These are phyloP conservation scores for Emydura subglobosa DNA, from an alignment of 2,113 vertebrate species.

Conservation along the genomic window DNA sequence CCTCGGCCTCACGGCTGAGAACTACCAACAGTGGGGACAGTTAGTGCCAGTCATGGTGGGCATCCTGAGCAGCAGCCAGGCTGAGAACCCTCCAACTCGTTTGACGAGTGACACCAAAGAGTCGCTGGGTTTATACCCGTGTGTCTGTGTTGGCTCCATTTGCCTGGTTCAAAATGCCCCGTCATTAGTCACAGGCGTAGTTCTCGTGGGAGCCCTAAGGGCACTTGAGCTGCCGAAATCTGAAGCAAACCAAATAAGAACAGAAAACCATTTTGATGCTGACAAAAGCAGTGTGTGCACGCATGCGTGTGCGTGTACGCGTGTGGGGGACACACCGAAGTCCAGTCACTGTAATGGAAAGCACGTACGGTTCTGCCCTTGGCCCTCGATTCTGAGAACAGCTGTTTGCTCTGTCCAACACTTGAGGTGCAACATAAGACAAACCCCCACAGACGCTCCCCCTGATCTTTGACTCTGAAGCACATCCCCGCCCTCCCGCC, in stretches of 20 bases:
- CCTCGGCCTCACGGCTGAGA: not conserved
- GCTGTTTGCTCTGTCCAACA: not conserved
- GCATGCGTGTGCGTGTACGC: not conserved
- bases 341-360: not conserved
- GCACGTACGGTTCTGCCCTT: slow-evolving; percentile 1
- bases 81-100: not conserved
- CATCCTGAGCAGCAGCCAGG: not conserved
- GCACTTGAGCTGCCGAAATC: not conserved
- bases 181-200: not conserved
- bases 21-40: not conserved
- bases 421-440: not conserved
- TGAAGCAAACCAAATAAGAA: not conserved
- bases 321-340: not conserved
- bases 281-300: not conserved
- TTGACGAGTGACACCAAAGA: not conserved
- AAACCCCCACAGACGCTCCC: not conserved
- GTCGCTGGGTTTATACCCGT: not conserved
- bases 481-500: not conserved
- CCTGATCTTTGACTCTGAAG: not conserved
- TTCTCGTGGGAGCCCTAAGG: not conserved
- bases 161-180: not conserved
- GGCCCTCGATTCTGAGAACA: not conserved
- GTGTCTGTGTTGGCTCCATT: not conserved
- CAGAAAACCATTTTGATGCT: not conserved
- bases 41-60: not conserved